Evolutionary conservation across 2,797 vertebrate species (phyloP).

Genomic region (Pelochelys cantorii): DNA sequence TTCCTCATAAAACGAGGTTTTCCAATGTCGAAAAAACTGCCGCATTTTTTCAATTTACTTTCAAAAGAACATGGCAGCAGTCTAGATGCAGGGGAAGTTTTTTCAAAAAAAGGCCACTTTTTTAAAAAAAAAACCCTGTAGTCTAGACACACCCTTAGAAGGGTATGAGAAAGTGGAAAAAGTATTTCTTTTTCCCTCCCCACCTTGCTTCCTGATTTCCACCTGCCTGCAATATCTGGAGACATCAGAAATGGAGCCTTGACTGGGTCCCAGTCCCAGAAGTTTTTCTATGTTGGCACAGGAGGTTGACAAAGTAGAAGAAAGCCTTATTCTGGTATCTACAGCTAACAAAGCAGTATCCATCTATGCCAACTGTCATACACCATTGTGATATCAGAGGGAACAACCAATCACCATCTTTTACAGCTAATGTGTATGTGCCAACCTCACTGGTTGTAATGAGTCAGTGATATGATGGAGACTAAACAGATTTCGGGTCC

Average conservation of each 20-base stretch:
- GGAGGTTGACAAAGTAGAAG: neutral
- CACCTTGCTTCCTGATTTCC: neutral
- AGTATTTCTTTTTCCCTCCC: neutral
- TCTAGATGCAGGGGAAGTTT: too few relatives aligned
- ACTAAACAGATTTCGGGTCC: neutral
- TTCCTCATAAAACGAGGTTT: too few relatives aligned
- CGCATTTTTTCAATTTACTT: too few relatives aligned
- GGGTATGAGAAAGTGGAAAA: neutral
- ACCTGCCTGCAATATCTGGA: neutral
- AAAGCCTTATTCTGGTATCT: neutral
- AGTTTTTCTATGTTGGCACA: neutral
- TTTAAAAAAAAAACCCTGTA: too few relatives aligned
- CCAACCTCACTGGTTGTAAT: neutral
- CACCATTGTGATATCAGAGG: neutral
- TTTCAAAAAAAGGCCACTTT: too few relatives aligned
- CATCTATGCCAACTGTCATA: neutral
- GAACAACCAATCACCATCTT: neutral
- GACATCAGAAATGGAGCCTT: neutral
- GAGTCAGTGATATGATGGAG: neutral
- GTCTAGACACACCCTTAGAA: too few relatives aligned
- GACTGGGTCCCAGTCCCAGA: neutral
- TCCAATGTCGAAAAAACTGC: too few relatives aligned
- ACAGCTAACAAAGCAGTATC: neutral
- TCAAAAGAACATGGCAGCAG: too few relatives aligned
- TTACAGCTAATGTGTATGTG: neutral